Conservation (phyloP, 2,888 invertebrate species). For the Auanema sp. region DNA sequence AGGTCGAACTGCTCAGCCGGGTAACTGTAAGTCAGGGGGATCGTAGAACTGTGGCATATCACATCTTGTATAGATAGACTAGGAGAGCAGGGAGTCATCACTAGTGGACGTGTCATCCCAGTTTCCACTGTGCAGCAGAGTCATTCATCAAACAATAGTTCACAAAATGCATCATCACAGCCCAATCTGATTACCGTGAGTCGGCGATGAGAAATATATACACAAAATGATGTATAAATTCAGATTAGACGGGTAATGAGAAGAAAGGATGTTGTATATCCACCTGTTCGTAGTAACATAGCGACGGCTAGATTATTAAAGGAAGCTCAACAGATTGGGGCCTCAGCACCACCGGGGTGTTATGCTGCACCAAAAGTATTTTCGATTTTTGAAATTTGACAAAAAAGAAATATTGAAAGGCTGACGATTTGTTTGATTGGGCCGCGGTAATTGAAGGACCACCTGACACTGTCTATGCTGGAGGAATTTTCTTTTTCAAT, state of each 20-base stretch:
- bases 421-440: constrained; percentile 96
- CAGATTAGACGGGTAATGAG: too few relatives aligned
- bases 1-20: constrained; percentile 17
- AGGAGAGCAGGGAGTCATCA: constrained; percentile 20
- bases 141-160: not conserved
- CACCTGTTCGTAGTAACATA: not conserved
- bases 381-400: not conserved
- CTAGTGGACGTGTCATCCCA: constrained; percentile 22
- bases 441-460: constrained; percentile 94
- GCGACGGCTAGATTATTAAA: constrained; percentile 11
- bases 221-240: too few relatives aligned
- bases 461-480: constrained; percentile 94
- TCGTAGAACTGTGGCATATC: not conserved
- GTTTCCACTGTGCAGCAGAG: not conserved
- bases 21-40: constrained; percentile 12
- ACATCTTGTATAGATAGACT: constrained; percentile 11
- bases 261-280: not conserved
- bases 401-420: constrained; percentile 71
- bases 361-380: constrained; percentile 16
- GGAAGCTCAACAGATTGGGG: constrained; percentile 14
- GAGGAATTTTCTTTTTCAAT: constrained; percentile 95
- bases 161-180: constrained; percentile 1
- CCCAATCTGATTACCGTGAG: not conserved
- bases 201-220: not conserved
- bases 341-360: constrained; percentile 8